Conservation (phyloP, 2,888 invertebrate species). For the Elgonia sp. region DNA sequence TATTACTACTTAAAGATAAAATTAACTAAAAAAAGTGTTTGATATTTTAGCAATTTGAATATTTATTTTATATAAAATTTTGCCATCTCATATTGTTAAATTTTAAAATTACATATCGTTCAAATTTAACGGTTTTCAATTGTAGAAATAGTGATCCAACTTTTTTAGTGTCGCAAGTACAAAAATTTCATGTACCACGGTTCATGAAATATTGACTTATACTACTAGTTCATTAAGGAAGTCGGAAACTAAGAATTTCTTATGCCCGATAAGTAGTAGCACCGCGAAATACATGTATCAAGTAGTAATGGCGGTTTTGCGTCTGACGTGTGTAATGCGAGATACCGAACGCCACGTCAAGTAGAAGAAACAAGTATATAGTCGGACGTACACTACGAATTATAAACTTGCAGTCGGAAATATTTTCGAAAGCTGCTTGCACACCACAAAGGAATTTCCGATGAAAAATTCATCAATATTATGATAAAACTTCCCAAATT, state of each 20-base stretch:
- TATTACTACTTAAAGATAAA: too few species aligned
- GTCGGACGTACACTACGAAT: constrained; percentile 20
- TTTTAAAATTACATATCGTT: too few species aligned
- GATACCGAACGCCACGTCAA: constrained; percentile 28
- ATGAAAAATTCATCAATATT: neutral
- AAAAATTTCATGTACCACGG: neutral
- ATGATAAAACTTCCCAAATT: neutral
- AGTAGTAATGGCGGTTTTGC: constrained; percentile 38
- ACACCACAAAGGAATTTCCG: neutral
- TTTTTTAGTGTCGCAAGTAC: too few species aligned
- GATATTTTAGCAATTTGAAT: too few species aligned
- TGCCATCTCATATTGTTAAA: too few species aligned
- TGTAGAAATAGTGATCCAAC: too few species aligned
- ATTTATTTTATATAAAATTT: too few species aligned
- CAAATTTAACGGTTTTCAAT: too few species aligned
- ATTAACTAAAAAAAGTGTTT: too few species aligned
- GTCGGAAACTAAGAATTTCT: constrained; percentile 3
- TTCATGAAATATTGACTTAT: neutral
- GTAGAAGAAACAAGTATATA: constrained; percentile 39
- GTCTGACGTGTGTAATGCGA: constrained; percentile 29
- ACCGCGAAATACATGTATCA: constrained; percentile 3
- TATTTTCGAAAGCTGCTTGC: neutral
- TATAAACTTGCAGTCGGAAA: constrained; percentile 17
- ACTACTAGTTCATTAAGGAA: constrained; percentile 13
- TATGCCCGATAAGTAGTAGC: constrained; percentile 18